phyloP scores from a whole-genome alignment of 2,888 invertebrate species.

The Lasioglossum leucozonium region DNA sequence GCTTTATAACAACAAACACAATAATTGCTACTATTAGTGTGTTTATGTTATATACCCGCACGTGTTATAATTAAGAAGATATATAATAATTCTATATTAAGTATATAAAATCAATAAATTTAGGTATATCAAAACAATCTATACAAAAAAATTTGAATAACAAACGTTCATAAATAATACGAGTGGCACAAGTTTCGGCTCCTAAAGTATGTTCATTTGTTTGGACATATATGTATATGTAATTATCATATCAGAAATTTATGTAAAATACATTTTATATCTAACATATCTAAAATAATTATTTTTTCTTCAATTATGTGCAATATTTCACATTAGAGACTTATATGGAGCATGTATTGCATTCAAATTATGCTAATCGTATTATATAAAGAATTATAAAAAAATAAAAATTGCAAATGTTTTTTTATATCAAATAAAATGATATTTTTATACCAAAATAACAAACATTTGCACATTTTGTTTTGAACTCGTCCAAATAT shows the following conservation, averaged over 20 bases:
- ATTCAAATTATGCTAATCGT: conserved; percentile 33
- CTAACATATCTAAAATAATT: conserved; percentile 42
- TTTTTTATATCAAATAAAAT: background rate
- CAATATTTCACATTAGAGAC: conserved; percentile 47
- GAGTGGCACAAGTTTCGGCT: conserved; percentile 28
- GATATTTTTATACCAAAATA: conserved; percentile 7
- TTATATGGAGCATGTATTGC: conserved; percentile 18
- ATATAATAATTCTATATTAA: background rate
- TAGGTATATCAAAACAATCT: background rate
- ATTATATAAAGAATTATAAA: background rate
- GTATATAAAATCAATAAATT: conserved; percentile 7
- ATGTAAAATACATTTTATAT: conserved; percentile 31
- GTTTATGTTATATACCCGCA: background rate
- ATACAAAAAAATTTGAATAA: background rate
- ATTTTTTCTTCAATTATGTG: conserved; percentile 27
- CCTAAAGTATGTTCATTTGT: conserved; percentile 19
- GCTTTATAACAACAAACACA: conserved; percentile 23
- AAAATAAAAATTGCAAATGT: conserved; percentile 11
- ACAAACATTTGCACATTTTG: conserved; percentile 12
- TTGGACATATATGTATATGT: conserved; percentile 28
- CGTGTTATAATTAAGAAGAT: conserved; percentile 22
- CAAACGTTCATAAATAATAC: conserved; percentile 18
- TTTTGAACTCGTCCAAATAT: conserved; percentile 10
- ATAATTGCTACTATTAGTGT: conserved; percentile 28
- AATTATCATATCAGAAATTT: conserved; percentile 9